Evolutionary conservation across 2,888 invertebrate genomes (phyloP).

Genomic region (Kryphioiulus occultus): DNA sequence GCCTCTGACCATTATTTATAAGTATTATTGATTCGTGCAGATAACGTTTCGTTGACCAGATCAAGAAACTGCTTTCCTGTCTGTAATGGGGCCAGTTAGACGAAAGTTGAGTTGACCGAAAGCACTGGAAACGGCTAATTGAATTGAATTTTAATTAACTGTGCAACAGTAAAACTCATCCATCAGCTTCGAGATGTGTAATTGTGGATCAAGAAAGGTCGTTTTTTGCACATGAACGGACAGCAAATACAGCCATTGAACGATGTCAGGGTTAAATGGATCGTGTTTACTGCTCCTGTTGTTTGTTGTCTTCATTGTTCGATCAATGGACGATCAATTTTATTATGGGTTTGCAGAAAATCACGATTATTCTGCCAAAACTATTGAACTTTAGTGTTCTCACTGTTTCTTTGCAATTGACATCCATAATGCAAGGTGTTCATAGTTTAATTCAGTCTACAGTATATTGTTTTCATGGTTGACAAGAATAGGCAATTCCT

Average conservation of each 20-base stretch:
- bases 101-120: background rate
- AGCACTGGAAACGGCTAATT: background rate
- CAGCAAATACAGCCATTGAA: background rate
- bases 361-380: background rate
- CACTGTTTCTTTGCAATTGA: no score
- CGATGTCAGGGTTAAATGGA: conserved; percentile 28
- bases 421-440: no score
- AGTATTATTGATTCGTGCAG: background rate
- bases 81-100: background rate
- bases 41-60: background rate
- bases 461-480: no score
- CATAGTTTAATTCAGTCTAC: no score
- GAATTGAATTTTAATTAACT: conserved; percentile 35
- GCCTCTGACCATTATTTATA: background rate
- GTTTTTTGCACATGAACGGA: background rate
- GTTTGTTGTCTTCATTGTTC: background rate
- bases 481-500: no score
- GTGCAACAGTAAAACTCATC: conserved; percentile 13
- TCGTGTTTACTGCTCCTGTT: conserved; percentile 21
- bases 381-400: no score
- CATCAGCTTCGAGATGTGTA: conserved; percentile 3
- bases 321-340: conserved; percentile 21
- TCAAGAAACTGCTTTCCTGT: background rate
- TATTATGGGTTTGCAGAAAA: background rate
- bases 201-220: background rate